phyloP scores from a whole-genome alignment of 2,888 invertebrate species.

The Synanthedon tipuliformis region DNA sequence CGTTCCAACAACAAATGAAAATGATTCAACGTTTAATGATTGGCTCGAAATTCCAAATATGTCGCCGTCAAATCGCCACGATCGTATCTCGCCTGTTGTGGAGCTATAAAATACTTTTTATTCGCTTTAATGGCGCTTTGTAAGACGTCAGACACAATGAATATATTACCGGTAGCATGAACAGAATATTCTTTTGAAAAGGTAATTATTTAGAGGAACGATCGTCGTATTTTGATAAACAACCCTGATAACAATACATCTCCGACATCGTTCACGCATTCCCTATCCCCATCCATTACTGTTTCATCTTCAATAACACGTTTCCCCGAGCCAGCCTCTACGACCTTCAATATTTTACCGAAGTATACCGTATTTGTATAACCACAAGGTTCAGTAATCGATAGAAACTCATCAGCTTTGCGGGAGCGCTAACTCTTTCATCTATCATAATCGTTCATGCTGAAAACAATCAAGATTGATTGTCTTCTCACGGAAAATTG shows the following conservation, averaged over 20 bases:
- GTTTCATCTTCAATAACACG: conserved; percentile 67
- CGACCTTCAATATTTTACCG: conserved; percentile 15
- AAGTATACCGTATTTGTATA: conserved; percentile 29
- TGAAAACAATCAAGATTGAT: conserved; percentile 71
- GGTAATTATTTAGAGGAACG: conserved; percentile 66
- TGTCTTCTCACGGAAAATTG: conserved; percentile 25
- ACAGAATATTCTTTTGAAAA: conserved; percentile 57
- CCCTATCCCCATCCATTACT: conserved; percentile 67
- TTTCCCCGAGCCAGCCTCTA: conserved; percentile 43
- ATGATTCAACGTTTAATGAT: conserved; percentile 33
- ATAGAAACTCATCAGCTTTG: conserved; percentile 36
- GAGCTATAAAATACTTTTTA: conserved; percentile 52
- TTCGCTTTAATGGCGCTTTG: conserved; percentile 59
- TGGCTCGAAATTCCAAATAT: conserved; percentile 32
- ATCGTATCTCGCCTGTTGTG: conserved; percentile 33
- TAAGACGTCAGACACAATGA: conserved; percentile 64
- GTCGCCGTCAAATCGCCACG: conserved; percentile 26
- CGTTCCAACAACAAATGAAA: conserved; percentile 39
- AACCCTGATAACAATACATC: conserved; percentile 66
- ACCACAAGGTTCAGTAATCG: conserved; percentile 30
- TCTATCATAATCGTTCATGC: conserved; percentile 71
- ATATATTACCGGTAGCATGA: conserved; percentile 65
- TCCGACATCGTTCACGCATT: conserved; percentile 67
- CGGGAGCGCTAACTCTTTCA: conserved; percentile 70
- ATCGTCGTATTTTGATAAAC: conserved; percentile 64